Conservation (phyloP, 2,797 vertebrate species). For the Hydrophis major region DNA sequence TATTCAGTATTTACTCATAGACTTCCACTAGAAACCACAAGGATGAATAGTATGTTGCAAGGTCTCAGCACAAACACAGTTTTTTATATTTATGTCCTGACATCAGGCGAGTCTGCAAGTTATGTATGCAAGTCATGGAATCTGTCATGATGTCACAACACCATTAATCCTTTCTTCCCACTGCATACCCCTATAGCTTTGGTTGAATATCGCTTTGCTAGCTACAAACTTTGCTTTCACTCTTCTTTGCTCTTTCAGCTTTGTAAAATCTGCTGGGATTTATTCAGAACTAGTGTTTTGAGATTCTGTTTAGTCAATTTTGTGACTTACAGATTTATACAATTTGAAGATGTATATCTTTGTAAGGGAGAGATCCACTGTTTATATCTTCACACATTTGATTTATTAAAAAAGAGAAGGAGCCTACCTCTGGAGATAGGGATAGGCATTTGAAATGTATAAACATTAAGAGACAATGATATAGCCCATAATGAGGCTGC, state of each 20-base stretch:
- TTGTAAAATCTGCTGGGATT: rapidly evolving
- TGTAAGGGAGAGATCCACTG: neutral
- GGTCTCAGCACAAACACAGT: neutral
- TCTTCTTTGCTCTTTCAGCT: neutral
- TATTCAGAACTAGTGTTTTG: neutral
- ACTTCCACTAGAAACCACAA: neutral
- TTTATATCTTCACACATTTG: neutral
- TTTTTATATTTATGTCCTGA: neutral
- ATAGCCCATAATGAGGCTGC: neutral
- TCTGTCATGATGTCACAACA: neutral
- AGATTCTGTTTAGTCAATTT: neutral
- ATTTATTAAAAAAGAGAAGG: neutral
- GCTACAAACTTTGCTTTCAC: neutral
- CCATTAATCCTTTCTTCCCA: neutral
- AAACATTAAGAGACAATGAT: neutral
- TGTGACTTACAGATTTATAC: neutral
- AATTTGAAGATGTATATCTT: neutral
- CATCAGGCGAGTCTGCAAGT: neutral
- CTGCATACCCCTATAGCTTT: neutral
- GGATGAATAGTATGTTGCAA: neutral
- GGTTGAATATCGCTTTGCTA: neutral
- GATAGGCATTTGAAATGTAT: neutral
- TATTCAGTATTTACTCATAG: neutral
- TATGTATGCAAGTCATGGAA: neutral
- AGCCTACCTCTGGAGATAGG: neutral